Conservation (phyloP, 2,113 vertebrate genomes). For the Ictidomys tridecemlineatus region DNA sequence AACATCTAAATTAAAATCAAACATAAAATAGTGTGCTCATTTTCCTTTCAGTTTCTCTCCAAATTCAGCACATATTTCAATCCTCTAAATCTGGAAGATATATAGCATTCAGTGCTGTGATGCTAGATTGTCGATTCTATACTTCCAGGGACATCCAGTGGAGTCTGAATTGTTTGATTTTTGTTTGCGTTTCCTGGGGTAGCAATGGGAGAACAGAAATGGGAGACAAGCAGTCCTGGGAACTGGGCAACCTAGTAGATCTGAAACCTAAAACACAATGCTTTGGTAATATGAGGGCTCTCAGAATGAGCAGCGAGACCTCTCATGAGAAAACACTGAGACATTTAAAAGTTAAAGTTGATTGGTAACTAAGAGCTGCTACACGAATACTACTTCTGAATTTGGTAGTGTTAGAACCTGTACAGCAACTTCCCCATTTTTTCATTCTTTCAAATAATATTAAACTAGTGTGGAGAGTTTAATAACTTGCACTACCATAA, state of each 20-base stretch:
- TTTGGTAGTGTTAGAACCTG: not conserved
- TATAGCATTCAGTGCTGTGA: not conserved
- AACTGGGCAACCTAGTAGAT: not conserved
- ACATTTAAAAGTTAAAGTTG: not conserved
- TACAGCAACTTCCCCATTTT: not conserved
- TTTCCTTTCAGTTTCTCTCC: slow-evolving; percentile 65
- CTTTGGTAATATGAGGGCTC: not conserved
- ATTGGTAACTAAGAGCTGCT: not conserved
- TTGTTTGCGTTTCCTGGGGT: not conserved
- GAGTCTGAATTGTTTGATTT: not conserved
- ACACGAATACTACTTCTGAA: not conserved
- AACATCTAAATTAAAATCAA: slow-evolving; percentile 82
- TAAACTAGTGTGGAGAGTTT: not conserved
- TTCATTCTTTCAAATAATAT: not conserved
- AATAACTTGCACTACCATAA: not conserved
- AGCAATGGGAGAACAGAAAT: not conserved
- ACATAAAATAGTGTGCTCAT: slow-evolving; percentile 70
- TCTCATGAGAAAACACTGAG: not conserved
- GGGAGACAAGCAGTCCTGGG: not conserved
- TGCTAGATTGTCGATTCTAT: not conserved
- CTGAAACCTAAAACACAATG: not conserved
- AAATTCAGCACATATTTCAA: slow-evolving; percentile 12
- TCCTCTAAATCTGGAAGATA: not conserved
- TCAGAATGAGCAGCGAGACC: not conserved
- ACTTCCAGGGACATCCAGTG: not conserved